Evolutionary conservation across 2,888 invertebrate genomes (phyloP), one percentile per base, ranked within the genome.

Genomic region (Drosophila engyochracea): DNA sequence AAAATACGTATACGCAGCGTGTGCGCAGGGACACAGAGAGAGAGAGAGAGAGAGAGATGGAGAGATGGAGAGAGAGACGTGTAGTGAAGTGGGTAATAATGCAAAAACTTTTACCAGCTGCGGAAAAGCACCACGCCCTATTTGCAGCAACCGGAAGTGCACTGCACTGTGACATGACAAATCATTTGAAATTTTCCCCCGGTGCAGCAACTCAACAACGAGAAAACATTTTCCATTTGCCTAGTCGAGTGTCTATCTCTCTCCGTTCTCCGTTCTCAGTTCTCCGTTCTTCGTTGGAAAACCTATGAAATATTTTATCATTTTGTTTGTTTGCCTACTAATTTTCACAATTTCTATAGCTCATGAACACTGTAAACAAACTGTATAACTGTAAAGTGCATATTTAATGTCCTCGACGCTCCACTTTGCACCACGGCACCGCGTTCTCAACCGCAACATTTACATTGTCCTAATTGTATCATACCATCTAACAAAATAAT

Each of bases 141-240:
- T 55, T 33, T 44, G 37, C 41, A 53, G 12, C 44, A 55, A 74
- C 71, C 83, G 79, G 82, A 85, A 76, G 80, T 82, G 82, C 81
- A 77, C 44, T 74, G 68, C 70, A 74, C 71, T 79, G 67, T 70
- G 76, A 82, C 85, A 77, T 89, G 83, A 87, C 89, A 87, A 87
- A 89, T 89, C 80, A 89, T 85, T 89, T 87, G 79, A 72, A 73
- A 76, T 80, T 73, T 82, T 85, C 57, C 57, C 73, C 66, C 61
- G 63, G 33, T 52, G 49, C 61, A 25, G 25, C 47, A 47, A 25
- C 14, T 25, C 61, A 65, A 47, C 67, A 67, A 49, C 60, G 25
- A 10, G 62, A 49, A 53, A 64, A 37, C 70, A 79, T 57, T 69
- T 82, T 74, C 41, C 71, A 83, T 69, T 73, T 79, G 28, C 61